Evolutionary conservation across 2,797 vertebrate genomes (phyloP).

Genomic region (Vipera ursinii): DNA sequence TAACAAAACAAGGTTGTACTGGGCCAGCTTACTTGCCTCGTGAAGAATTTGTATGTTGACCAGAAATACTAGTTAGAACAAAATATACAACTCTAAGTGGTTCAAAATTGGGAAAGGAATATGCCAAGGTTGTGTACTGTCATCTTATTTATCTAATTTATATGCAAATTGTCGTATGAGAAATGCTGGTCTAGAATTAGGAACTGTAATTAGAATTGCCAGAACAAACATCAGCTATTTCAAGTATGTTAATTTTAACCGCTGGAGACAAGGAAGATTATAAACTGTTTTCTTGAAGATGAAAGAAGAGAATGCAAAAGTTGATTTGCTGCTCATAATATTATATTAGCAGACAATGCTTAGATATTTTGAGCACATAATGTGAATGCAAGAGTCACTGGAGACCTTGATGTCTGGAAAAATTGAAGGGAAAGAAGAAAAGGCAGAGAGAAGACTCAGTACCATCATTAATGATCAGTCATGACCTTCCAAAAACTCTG

Average conservation of each 20-base stretch:
- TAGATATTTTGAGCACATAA: neutral
- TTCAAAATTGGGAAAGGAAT: neutral
- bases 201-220: neutral
- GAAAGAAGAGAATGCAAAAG: neutral
- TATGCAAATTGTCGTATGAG: neutral
- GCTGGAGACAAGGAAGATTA: neutral
- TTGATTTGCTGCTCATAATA: neutral
- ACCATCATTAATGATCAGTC: neutral
- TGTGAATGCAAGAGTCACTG: neutral
- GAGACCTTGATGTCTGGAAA: neutral
- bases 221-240: neutral
- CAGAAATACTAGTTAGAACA: neutral
- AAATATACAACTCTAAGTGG: neutral
- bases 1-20: neutral
- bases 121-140: neutral
- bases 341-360: neutral
- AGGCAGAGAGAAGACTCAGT: neutral
- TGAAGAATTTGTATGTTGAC: neutral
- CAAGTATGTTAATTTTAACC: neutral
- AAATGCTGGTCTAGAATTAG: neutral
- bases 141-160: neutral
- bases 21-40: neutral
- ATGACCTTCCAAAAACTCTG: neutral
- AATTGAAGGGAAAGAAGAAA: neutral
- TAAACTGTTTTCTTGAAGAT: neutral